phyloP scores from a whole-genome alignment of 2,797 vertebrate species.

The Melanotaenia pygmaea region DNA sequence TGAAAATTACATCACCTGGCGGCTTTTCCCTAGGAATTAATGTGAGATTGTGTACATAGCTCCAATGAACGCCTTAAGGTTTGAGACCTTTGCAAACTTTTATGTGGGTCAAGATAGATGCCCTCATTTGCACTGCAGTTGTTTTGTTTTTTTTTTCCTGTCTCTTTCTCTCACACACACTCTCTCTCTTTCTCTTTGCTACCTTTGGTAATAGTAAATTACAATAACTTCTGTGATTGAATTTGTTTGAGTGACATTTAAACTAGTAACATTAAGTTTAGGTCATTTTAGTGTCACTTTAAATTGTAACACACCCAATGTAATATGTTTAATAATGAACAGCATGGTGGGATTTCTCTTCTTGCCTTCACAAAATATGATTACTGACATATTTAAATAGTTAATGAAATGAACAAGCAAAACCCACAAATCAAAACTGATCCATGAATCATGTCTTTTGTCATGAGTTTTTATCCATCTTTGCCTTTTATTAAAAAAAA shows the following conservation, averaged over 20 bases:
- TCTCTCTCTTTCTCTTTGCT: not conserved
- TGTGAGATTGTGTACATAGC: not conserved
- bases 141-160: not conserved
- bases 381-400: not conserved
- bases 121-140: not conserved
- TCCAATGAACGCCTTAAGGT: not conserved
- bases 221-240: not conserved
- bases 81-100: not conserved
- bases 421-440: conserved; percentile 6
- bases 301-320: not conserved
- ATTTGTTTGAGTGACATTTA: not conserved
- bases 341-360: conserved; percentile 11
- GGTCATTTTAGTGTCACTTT: not conserved
- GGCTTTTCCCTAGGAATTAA: not conserved
- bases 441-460: conserved; percentile 16
- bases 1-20: no score
- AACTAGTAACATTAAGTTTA: not conserved
- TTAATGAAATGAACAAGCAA: conserved; percentile 1
- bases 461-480: conserved; percentile 26
- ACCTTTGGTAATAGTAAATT: not conserved
- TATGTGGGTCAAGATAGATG: not conserved
- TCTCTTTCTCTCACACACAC: no score
- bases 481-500: conserved; percentile 31
- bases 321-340: conserved; percentile 5
- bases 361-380: conserved; percentile 2